These are phyloP conservation scores for Bhutanitis thaidina DNA, from an alignment of 2,888 invertebrate genomes.

Conservation along the genomic window DNA sequence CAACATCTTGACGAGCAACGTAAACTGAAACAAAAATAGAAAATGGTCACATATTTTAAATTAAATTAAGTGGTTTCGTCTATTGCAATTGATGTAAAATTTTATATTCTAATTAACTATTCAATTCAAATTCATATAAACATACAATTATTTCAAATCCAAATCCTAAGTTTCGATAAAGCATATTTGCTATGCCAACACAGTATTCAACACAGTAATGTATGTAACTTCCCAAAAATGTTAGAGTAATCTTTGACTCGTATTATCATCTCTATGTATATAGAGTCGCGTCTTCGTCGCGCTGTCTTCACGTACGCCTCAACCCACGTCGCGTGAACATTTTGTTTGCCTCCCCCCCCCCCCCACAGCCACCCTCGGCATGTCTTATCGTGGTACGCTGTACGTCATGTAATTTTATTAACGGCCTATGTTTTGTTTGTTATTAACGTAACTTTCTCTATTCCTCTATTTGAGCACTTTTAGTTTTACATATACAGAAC, in stretches of 20 bases:
- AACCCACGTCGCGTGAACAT: slow-evolving; percentile 51
- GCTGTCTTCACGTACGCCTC: slow-evolving; percentile 71
- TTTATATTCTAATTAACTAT: too few species aligned
- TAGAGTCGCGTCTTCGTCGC: slow-evolving; percentile 57
- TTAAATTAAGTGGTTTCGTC: too few species aligned
- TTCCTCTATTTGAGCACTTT: not conserved
- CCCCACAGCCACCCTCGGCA: slow-evolving; percentile 20
- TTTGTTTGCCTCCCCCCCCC: slow-evolving; percentile 33
- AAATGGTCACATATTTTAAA: too few species aligned
- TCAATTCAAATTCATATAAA: too few species aligned
- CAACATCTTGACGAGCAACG: slow-evolving; percentile 9
- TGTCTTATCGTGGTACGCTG: slow-evolving; percentile 64
- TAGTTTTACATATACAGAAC: too few species aligned
- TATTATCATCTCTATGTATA: slow-evolving; percentile 41
- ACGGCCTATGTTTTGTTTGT: slow-evolving; percentile 19
- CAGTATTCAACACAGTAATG: too few species aligned
- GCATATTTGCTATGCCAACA: too few species aligned
- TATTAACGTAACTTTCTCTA: slow-evolving; percentile 8
- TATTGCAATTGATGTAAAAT: too few species aligned
- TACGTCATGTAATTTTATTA: slow-evolving; percentile 46
- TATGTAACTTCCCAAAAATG: too few species aligned
- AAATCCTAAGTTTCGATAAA: too few species aligned
- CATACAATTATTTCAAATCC: too few species aligned
- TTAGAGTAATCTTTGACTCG: too few species aligned
- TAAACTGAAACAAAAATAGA: slow-evolving; percentile 11